A percentile compares a stretch with the other conserved stretches of the same genome.
phyloP scores from a whole-genome alignment of 2,888 invertebrate genomes.

The Cotesia congregata region DNA sequence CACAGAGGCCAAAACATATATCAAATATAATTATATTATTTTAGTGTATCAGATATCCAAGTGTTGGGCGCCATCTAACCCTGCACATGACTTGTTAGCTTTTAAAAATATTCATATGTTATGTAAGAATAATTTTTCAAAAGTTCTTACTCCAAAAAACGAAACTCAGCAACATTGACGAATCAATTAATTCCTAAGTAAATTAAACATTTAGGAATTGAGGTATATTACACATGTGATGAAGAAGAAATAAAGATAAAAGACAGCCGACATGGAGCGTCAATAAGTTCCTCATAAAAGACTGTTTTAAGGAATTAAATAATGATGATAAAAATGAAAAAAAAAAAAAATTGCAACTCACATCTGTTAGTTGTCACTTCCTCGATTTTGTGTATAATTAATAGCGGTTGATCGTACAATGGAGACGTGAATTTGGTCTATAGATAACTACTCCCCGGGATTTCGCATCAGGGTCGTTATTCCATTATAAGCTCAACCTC shows the following conservation, averaged over 20 bases:
- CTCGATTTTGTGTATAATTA: slow-evolving; percentile 28
- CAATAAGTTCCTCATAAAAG: slow-evolving; percentile 49
- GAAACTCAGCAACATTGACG: too few relatives aligned
- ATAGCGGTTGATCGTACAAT: slow-evolving; percentile 22
- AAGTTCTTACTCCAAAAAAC: too few relatives aligned
- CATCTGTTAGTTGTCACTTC: slow-evolving; percentile 22
- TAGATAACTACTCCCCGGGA: slow-evolving; percentile 5
- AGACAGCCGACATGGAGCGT: slow-evolving; percentile 63
- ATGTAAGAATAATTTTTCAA: too few relatives aligned
- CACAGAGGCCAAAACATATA: slow-evolving; percentile 12
- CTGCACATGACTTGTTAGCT: too few relatives aligned
- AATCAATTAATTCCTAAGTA: slow-evolving; percentile 40
- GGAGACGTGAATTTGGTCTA: slow-evolving; percentile 27
- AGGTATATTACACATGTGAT: slow-evolving; percentile 58
- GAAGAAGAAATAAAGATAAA: slow-evolving; percentile 58
- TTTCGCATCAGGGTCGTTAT: slow-evolving; percentile 13
- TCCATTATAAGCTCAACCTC: slow-evolving; percentile 21
- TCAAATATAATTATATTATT: too few relatives aligned
- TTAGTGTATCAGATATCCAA: too few relatives aligned
- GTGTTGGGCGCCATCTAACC: too few relatives aligned
- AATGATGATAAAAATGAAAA: slow-evolving; percentile 2
- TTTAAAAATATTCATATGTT: too few relatives aligned
- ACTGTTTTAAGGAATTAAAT: slow-evolving; percentile 37
- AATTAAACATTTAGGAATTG: slow-evolving; percentile 68
- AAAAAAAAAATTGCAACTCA: not conserved